Conservation (phyloP, 2,888 invertebrate species). For the Lycocerus yunnanus region DNA sequence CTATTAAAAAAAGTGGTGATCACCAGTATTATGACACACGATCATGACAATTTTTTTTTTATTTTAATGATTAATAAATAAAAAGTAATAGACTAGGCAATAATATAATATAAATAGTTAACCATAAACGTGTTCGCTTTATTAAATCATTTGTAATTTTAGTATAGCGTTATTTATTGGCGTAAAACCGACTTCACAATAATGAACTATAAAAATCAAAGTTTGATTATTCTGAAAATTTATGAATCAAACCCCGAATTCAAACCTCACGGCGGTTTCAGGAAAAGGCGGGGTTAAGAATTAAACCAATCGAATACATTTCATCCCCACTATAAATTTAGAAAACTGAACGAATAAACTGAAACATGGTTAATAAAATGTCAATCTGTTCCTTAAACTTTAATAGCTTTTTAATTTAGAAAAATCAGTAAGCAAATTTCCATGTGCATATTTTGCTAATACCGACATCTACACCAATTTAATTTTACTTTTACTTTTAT, state of each 20-base stretch:
- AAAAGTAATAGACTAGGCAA: no score
- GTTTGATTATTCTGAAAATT: conserved; percentile 1
- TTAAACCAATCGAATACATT: conserved; percentile 43
- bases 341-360: conserved; percentile 35
- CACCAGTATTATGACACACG: no score
- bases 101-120: neutral
- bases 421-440: conserved; percentile 9
- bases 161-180: neutral
- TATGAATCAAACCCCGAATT: conserved; percentile 37
- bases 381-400: conserved; percentile 29
- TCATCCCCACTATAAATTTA: conserved; percentile 39
- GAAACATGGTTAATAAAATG: conserved; percentile 40
- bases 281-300: conserved; percentile 39
- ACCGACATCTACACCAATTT: neutral
- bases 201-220: neutral
- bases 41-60: no score
- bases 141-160: neutral
- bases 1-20: no score
- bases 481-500: neutral
- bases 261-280: conserved; percentile 40
- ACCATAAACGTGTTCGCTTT: neutral
- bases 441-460: neutral
- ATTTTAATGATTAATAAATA: neutral
- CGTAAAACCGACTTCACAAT: neutral
- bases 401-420: conserved; percentile 29